Conservation (phyloP, 2,113 vertebrate genomes). For the Sporophila hypoxantha region DNA sequence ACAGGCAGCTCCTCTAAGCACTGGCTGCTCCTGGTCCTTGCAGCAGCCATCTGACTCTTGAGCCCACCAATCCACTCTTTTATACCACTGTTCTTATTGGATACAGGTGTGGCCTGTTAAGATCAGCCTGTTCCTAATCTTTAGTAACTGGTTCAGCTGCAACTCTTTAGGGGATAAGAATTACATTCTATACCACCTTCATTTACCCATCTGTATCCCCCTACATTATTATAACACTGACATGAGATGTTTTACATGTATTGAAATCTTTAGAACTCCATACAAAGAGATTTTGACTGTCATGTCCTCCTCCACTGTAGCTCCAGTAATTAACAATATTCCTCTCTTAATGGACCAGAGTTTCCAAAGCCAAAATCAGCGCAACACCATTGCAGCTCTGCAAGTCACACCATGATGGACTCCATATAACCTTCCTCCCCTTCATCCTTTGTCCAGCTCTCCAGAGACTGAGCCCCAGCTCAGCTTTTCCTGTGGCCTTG, state of each 20-base stretch:
- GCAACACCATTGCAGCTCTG: neutral
- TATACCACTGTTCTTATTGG: no score
- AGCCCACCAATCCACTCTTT: no score
- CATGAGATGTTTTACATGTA: neutral
- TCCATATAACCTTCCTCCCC: neutral
- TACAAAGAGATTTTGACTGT: neutral
- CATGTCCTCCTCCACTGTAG: neutral
- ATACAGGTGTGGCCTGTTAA: no score
- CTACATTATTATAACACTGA: neutral
- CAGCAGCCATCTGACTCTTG: no score
- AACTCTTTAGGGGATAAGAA: no score
- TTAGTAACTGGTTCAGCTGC: no score
- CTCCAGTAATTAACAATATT: neutral
- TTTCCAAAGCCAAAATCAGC: neutral
- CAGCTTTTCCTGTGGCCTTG: neutral
- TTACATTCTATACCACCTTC: no score
- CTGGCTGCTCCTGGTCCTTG: no score
- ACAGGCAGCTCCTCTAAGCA: no score
- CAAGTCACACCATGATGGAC: neutral
- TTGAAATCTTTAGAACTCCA: neutral
- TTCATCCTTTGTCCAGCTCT: neutral
- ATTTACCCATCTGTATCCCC: no score
- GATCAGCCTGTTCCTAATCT: no score
- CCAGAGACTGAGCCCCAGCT: neutral
- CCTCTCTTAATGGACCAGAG: neutral